Base-by-base conservation (phyloP, 92 coral and sea anemone species). In the Epizoanthus scotinus region DNA sequence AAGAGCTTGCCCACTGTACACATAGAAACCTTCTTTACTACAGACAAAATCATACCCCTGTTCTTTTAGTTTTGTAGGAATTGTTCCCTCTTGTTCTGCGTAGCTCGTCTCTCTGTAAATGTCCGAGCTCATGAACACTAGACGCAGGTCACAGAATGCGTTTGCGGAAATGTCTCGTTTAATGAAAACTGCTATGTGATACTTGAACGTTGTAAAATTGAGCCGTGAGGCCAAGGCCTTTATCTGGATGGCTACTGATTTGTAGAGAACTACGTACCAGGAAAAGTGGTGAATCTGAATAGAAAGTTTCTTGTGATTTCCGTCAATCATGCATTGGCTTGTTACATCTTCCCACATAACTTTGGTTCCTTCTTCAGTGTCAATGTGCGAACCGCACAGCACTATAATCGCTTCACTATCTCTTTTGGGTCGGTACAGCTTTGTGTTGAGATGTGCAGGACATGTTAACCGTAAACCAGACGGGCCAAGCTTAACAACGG, bases 51-150 rank as follows among this genome's bases (percentile, higher is more conserved):
- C 70, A 34, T 29, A 65, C 4, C 18, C 70, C 1, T 65, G 15
- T 34, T 29, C 44, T 10, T 24, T 29, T 0, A 65, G 15, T 0
- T 27, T 36, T 27, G 70, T 29, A 14, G 15, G 70, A 29, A 24
- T 34, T 5, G 70, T 34, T 2, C 20, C 38, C 49, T 24, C n/a
- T n/a, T n/a, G n/a, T n/a, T n/a, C n/a, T n/a, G n/a, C n/a, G n/a
- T n/a, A n/a, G n/a, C n/a, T n/a, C n/a, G n/a, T 9, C 70, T 65
- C 70, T 12, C 44, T 65, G 70, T 24, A 65, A 65, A 65, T 34
- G 8, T 65, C 70, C 5, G 70, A 65, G 22, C 70, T 65, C 44
- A 34, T 65, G 22, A 65, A 65, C 5, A 65, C 70, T 21, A 65
- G 20, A 8, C 21, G 70, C 20, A 65, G 38, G 18, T 65, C 70